Evolutionary conservation across 2,113 vertebrate species (phyloP), one percentile per base, ranked within the genome.

Genomic region (Rhinoderma darwinii): DNA sequence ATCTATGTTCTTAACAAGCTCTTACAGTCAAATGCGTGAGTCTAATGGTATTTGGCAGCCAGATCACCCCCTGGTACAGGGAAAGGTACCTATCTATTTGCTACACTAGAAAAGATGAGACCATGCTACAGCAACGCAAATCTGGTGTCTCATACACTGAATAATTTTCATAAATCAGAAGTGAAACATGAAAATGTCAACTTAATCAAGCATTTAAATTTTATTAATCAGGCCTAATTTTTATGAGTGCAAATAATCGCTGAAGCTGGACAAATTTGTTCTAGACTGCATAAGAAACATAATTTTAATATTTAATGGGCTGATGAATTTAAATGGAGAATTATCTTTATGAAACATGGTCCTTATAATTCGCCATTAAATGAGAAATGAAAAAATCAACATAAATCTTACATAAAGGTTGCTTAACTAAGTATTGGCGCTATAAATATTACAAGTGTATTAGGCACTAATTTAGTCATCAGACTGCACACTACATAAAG

Each of bases 161-260:
- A 93, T 93, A 75, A 93, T 94, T 95, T 93, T 93, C 96, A 96
- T 96, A 95, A 96, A 92, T 95, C 93, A 92, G 91, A 92, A 93
- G 91, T 92, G 88, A 92, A 93, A 93, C 92, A 93, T 93, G 91
- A 93, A 94, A 93, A 95, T 94, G 92, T 93, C 95, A 96, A 91
- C 90, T 92, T 94, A 95, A 95, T 95, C 91, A 95, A 95, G 92
- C 93, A 93, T 95, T 93, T 92, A 93, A 93, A 94, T 94, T 94
- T 94, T 94, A 95, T 95, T 96, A 93, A 94, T 94, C 89, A 94
- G 93, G 90, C 90, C 92, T 94, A 93, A 91, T 94, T 95, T 95
- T 94, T 93, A 93, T 94, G 90, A 93, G 90, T 93, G 91, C 92
- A 93, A 91, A 92, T 94, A 95, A 95, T 94, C 90, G 90, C 92